Evolutionary conservation across 2,113 vertebrate genomes (phyloP).

Genomic region (Halcyon malimbica): DNA sequence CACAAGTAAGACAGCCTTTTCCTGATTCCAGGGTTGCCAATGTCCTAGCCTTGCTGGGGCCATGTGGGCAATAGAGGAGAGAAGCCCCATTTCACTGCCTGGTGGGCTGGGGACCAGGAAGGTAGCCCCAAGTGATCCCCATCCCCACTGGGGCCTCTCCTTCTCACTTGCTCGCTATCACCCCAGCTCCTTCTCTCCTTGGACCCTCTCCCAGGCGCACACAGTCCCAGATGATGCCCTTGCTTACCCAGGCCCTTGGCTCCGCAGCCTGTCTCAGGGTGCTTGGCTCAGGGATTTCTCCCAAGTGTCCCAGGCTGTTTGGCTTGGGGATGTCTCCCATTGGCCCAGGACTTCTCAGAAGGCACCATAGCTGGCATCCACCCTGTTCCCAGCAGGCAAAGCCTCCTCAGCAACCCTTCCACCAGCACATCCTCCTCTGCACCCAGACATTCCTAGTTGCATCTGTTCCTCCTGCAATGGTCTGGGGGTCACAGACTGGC

Average conservation of each 20-base stretch:
- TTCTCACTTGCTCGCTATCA: fast-evolving
- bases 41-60: background rate
- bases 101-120: background rate
- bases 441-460: background rate
- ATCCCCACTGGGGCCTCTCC: background rate
- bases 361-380: background rate
- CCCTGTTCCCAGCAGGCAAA: fast-evolving
- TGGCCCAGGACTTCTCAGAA: background rate
- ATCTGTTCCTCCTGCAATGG: background rate
- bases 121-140: background rate
- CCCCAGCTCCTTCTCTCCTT: background rate
- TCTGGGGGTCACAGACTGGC: background rate
- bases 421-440: background rate
- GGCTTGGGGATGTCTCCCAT: background rate
- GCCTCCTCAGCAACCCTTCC: background rate
- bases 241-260: background rate
- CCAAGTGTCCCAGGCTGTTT: background rate
- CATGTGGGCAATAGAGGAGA: fast-evolving
- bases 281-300: background rate
- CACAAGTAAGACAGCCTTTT: background rate
- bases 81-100: background rate
- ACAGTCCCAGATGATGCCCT: background rate
- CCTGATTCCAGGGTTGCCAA: background rate
- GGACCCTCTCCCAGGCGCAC: fast-evolving
- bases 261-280: background rate